Conservation (phyloP, 2,888 invertebrate species). For the Mesorhabditis spiculigera region DNA sequence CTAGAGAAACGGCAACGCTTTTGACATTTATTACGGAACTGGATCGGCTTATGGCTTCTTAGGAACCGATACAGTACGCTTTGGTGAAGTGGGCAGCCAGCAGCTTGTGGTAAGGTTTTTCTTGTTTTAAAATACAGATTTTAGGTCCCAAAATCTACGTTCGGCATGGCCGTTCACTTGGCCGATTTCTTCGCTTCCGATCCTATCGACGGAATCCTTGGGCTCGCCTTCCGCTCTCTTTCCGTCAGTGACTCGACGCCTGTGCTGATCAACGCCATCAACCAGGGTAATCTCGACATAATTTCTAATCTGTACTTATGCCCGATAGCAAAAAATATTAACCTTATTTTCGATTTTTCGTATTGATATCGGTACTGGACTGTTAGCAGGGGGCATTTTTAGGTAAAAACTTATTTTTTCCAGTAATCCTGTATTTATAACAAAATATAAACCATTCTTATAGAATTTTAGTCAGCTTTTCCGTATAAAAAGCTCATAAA, state of each 20-base stretch:
- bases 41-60: conserved; percentile 62
- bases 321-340: neutral
- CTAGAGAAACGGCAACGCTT: neutral
- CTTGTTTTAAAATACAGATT: conserved; percentile 61
- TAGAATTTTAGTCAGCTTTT: no score
- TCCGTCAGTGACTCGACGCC: conserved; percentile 85
- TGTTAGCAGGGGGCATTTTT: no score
- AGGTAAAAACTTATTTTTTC: no score
- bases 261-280: conserved; percentile 85
- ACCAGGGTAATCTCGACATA: conserved; percentile 64
- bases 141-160: conserved; percentile 22
- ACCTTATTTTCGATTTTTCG: neutral
- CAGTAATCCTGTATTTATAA: no score
- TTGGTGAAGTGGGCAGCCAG: conserved; percentile 6
- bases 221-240: conserved; percentile 67
- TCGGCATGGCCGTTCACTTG: conserved; percentile 20
- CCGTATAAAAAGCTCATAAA: no score
- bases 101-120: neutral
- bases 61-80: conserved; percentile 59
- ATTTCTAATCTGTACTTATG: neutral
- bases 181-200: conserved; percentile 15
- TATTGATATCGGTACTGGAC: no score
- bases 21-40: conserved; percentile 56
- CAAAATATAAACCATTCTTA: no score
- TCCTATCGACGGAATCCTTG: conserved; percentile 29